A percentile compares a stretch with the other conserved stretches of the same genome.
phyloP scores from a whole-genome alignment of 2,888 invertebrate species.

The Nephrotoma flavescens region DNA sequence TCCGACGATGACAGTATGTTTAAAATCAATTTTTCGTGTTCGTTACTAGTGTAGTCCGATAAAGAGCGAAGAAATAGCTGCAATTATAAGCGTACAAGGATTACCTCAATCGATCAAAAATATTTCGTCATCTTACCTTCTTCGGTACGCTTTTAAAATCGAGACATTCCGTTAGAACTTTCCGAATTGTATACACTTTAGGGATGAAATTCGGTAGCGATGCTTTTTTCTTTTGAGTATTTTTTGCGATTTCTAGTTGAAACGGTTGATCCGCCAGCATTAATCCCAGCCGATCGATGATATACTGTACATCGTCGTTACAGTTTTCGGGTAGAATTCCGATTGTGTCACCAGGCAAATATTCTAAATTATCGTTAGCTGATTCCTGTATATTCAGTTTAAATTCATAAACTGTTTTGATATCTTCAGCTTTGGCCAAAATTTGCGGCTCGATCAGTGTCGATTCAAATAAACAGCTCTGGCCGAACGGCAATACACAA shows the following conservation, averaged over 20 bases:
- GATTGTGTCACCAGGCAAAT: not conserved
- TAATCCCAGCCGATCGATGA: not conserved
- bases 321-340: not conserved
- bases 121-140: not conserved
- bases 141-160: not conserved
- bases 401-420: constrained; percentile 1
- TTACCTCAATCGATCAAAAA: not conserved
- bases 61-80: not conserved
- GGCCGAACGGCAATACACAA: not conserved
- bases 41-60: not conserved
- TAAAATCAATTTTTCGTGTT: not conserved
- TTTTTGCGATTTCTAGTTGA: not conserved
- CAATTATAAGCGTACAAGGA: not conserved
- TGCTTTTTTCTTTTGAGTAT: not conserved
- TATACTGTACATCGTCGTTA: not conserved
- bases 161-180: not conserved
- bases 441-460: not conserved
- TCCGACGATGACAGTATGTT: not conserved
- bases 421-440: not conserved
- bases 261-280: not conserved
- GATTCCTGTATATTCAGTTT: not conserved
- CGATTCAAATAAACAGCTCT: not conserved
- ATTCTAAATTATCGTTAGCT: not conserved
- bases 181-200: not conserved
- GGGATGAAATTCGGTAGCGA: not conserved